A percentile compares a stretch with the other conserved stretches of the same genome.
Conservation (phyloP, 2,888 invertebrate genomes). For the Lasioglossum oenotherae region DNA sequence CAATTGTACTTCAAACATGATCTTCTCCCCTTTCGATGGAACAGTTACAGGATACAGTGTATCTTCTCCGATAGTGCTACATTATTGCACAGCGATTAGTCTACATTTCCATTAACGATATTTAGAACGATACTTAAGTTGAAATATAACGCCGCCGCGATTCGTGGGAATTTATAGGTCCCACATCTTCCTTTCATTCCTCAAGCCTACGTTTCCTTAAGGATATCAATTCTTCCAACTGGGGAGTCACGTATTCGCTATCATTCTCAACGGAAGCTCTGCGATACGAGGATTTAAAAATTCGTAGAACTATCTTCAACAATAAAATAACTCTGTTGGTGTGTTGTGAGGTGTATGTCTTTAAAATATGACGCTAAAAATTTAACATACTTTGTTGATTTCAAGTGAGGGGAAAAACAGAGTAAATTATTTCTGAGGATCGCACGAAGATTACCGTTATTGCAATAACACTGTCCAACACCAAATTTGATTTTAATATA, state of each 20-base stretch:
- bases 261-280: neutral
- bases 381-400: no score
- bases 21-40: neutral
- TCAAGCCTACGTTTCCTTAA: neutral
- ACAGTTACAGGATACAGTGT: neutral
- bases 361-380: no score
- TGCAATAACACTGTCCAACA: no score
- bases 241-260: constrained; percentile 1
- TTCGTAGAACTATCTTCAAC: neutral
- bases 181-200: neutral
- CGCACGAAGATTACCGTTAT: neutral
- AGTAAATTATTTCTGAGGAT: no score
- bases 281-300: neutral
- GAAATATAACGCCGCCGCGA: neutral
- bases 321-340: neutral
- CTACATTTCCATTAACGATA: neutral
- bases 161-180: neutral
- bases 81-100: neutral
- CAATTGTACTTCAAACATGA: constrained; percentile 1
- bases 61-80: neutral
- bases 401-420: no score
- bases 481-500: no score
- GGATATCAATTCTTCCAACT: neutral
- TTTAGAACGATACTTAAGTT: neutral
- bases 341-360: no score